Evolutionary conservation across 2,797 vertebrate genomes (phyloP), one percentile per base, ranked within the genome.

Genomic region (Brotula barbata): DNA sequence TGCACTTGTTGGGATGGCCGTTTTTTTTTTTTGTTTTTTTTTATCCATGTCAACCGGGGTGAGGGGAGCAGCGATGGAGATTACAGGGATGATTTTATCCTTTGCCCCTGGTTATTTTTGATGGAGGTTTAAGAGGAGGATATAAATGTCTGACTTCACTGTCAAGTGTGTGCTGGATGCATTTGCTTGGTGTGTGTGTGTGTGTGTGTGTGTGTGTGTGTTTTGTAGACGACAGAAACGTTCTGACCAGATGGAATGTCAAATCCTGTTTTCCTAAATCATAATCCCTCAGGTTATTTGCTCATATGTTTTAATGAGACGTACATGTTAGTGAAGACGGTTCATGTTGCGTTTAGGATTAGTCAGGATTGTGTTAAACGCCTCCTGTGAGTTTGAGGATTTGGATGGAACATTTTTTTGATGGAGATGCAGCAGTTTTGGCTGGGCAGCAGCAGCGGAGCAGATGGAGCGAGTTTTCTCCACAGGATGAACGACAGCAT

Each of bases 391-490:
- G 47, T 61, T 17, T n/a, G 42, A 44, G 71, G 45, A 69, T 47
- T 45, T 28, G 19, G 64, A 48, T 66, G 34, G 1, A 7, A 6
- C 3, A 53, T 64, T 17, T 43, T 58, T 58, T 47, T 36, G 60
- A 50, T 55, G 62, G 52, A 36, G 61, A 60, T 52, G 67, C 71
- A 78, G 77, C 17, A 62, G 79, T 71, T 81, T 28, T 33, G 28
- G 67, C 15, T 7, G 20, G 8, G 52, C 11, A 2, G 54, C 31
- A 19, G 66, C 58, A 23, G 63, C 37, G 13, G 67, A 80, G 73
- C 84, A 85, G 84, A 87, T 85, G 86, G 85, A 54, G 49, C 1
- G 44, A 59, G 53, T 59, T 55, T 8, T 48, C 64, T 71, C 52
- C 31, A n/a, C 25, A 49, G 62, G 76, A 76, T 58, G 69, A 78